A percentile compares a stretch with the other conserved stretches of the same genome.
Evolutionary conservation across 2,797 vertebrate genomes (phyloP).

Genomic region (Emys orbicularis): DNA sequence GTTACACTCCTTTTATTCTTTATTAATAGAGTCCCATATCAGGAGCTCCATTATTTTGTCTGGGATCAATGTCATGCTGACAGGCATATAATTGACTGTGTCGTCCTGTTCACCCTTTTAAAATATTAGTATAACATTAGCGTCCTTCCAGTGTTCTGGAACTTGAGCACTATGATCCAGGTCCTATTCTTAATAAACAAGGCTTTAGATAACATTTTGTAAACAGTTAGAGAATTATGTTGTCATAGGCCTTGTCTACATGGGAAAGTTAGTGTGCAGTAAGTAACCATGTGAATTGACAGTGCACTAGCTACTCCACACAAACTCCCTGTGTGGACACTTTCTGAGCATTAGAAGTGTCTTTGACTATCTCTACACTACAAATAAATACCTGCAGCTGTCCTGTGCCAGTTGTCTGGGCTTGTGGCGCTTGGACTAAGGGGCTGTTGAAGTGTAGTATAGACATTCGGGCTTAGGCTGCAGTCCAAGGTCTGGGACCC

Average conservation of each 20-base stretch:
- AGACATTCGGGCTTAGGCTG: background rate
- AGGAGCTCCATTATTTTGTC: background rate
- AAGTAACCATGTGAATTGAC: background rate
- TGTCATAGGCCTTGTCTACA: background rate
- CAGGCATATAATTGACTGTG: background rate
- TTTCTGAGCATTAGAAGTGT: background rate
- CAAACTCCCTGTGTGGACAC: background rate
- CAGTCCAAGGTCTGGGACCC: background rate
- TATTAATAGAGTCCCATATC: too few relatives aligned
- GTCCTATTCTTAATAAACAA: background rate
- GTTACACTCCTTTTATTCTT: too few relatives aligned
- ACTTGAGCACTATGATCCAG: background rate
- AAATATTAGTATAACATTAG: background rate
- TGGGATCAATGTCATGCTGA: background rate
- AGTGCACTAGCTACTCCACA: background rate
- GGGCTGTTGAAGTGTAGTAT: background rate
- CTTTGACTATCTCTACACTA: too few relatives aligned
- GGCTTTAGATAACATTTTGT: background rate
- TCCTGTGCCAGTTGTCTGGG: too few relatives aligned
- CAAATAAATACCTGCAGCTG: background rate
- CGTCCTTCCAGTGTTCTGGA: background rate
- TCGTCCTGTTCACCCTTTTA: too few relatives aligned
- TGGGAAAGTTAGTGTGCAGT: background rate
- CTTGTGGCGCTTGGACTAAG: background rate
- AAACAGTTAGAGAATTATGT: background rate